Base-by-base conservation (phyloP, 2,888 invertebrate genomes). In the Nomada ferruginata region DNA sequence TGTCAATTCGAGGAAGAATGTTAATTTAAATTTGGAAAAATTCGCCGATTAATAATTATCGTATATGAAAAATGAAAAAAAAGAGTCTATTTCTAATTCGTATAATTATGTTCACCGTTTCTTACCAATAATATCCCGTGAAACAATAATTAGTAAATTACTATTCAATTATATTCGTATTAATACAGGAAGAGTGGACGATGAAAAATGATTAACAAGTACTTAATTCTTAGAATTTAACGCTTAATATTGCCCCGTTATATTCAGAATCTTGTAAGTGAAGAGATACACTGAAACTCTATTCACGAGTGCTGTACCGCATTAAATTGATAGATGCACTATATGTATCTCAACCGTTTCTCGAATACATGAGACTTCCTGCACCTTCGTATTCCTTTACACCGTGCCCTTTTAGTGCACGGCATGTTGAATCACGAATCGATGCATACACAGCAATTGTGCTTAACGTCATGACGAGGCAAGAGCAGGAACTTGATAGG, bases 191-290 rank as follows among this genome's bases (percentile, higher is more conserved):
- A 36, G 36, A 36, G 7, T 36, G 7, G 36, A 36, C 7, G 5
- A 36, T 36, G 36, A 36, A 36, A 36, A 36, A 7, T 36, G 36
- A 36, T 36, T 36, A 36, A 36, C 0, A 36, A 36, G 7, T 36
- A 36, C 36, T 36, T 36, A 7, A 2, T 53, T 23, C 18, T 23
- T 15, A 23, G 15, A 59, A 36, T 2, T 63, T 15, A 36, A 36
- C 36, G 7, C 36, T 23, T 66, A n/a, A 36, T 64, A 42, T 66
- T 79, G 18, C 82, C 83, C 83, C 82, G 82, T 84, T 87, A 89
- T 80, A 86, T 89, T 90, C 88, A 88, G 89, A 88, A 88, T 85
- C 89, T 90, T 89, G 88, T 87, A 86, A 85, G 84, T 80, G 68
- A 71, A 60, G 53, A 73, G 60, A 50, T 47, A 59, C 36, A 55